Base-by-base conservation (phyloP, 2,113 vertebrate genomes). In the Pao palembangensis region DNA sequence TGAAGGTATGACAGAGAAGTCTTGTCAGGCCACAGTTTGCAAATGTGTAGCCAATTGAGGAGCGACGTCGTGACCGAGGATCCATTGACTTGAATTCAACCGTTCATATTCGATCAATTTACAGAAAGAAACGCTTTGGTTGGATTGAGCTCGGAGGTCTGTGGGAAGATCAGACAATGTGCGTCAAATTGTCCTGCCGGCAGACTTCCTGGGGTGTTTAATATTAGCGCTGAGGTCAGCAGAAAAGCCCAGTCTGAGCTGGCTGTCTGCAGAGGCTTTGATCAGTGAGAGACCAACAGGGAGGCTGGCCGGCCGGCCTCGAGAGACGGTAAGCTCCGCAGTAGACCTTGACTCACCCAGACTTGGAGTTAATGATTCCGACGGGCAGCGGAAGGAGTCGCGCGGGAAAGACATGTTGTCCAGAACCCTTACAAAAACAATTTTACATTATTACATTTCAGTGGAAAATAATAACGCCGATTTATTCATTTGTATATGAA, bases 201-300 rank as follows among this genome's bases (percentile, higher is more conserved):
- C 69, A 71, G 62, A 61, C 70, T 80, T 83, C 75, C 76, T 58
- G 52, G 67, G 25, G 58, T 69, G 48, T 70, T 68, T 66, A 68
- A 71, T 69, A 73, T 77, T 21, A 54, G 48, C 64, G 5, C 23
- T 49, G 56, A 65, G 55, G 76, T 75, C 64, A 65, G 67, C 56
- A 44, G 62, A 73, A 38, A 64, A 68, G 54, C 54, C 56, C 44
- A 20, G 54, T 48, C 46, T 52, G 65, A 66, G 66, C 51, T 46
- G 43, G 61, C 43, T 15, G 60, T 17, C 14, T n/a, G 11, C 16
- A 49, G 51, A 66, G 31, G 23, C 85, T 85, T 83, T 85, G 87
- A 84, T 87, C 79, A 78, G 58, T 31, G 71, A 67, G 1, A 78
- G 71, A 76, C 61, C 61, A 69, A 62, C 44, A 53, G 73, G 63